Percentiles rank a stretch among this genome's conserved stretches.
phyloP scores from a whole-genome alignment of 2,797 vertebrate species.

The Coendou prehensilis region DNA sequence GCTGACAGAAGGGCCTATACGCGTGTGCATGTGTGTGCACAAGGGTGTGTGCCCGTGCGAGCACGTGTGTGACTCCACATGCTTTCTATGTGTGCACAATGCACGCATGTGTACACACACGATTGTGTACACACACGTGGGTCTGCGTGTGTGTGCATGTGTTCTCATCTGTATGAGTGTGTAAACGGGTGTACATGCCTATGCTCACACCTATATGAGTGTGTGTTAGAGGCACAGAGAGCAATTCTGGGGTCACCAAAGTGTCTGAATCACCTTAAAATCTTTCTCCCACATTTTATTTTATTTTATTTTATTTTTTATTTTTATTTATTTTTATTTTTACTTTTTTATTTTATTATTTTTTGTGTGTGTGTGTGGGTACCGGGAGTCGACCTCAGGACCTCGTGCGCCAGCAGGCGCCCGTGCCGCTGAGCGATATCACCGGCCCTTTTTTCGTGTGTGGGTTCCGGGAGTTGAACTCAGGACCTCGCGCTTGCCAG shows the following conservation, averaged over 20 bases:
- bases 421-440: no score
- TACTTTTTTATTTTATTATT: no score
- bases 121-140: background rate
- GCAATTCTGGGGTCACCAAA: background rate
- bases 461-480: no score
- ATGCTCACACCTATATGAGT: fast-evolving
- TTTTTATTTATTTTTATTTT: no score
- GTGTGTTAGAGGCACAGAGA: fast-evolving
- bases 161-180: fast-evolving
- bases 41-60: background rate
- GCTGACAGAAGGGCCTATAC: background rate
- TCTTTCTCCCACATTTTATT: background rate
- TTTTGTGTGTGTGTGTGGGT: no score
- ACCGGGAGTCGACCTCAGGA: no score
- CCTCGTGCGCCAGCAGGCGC: no score
- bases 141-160: background rate
- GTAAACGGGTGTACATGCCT: background rate
- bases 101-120: fast-evolving
- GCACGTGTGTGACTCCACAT: no score
- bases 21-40: fast-evolving
- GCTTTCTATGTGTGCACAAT: background rate
- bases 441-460: no score
- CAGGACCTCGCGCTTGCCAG: no score
- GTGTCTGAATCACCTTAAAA: background rate
- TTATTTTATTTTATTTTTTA: no score